Evolutionary conservation across 2,888 invertebrate species (phyloP).

Genomic region (Anarsia innoxiella): DNA sequence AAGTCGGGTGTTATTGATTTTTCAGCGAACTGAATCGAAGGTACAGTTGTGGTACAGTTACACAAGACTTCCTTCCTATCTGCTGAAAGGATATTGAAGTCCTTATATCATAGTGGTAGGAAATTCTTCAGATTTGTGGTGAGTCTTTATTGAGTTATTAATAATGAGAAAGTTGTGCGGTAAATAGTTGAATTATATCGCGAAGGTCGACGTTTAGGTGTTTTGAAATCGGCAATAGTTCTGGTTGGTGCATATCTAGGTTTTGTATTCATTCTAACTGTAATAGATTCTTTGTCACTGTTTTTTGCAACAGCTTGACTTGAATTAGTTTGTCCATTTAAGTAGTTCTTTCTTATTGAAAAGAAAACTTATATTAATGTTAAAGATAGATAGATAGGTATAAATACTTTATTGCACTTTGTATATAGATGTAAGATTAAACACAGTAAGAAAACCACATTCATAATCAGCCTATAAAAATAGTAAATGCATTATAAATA

Average conservation of each 20-base stretch:
- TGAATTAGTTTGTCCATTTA: background rate
- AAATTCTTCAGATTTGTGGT: conserved; percentile 9
- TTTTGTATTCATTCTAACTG: conserved; percentile 21
- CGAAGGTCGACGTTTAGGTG: conserved; percentile 37
- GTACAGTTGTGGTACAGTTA: conserved; percentile 12
- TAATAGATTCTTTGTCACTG: conserved; percentile 9
- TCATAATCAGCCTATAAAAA: too few species aligned
- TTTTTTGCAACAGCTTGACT: background rate
- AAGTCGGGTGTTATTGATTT: conserved; percentile 38
- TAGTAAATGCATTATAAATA: too few species aligned
- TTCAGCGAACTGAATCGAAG: conserved; percentile 22
- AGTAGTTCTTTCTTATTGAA: background rate
- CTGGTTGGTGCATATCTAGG: conserved; percentile 36
- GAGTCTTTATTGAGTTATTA: conserved; percentile 7
- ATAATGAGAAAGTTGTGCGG: conserved; percentile 6
- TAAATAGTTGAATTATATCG: conserved; percentile 20
- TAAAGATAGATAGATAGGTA: too few species aligned
- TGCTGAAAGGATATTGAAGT: conserved; percentile 10
- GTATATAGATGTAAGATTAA: too few species aligned
- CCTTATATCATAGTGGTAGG: background rate
- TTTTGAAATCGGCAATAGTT: conserved; percentile 41
- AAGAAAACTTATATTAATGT: too few species aligned
- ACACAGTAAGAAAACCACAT: too few species aligned
- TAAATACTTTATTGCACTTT: too few species aligned
- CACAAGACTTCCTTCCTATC: conserved; percentile 12